phyloP scores from a whole-genome alignment of 2,888 invertebrate genomes.

The Dryomyza anilis region DNA sequence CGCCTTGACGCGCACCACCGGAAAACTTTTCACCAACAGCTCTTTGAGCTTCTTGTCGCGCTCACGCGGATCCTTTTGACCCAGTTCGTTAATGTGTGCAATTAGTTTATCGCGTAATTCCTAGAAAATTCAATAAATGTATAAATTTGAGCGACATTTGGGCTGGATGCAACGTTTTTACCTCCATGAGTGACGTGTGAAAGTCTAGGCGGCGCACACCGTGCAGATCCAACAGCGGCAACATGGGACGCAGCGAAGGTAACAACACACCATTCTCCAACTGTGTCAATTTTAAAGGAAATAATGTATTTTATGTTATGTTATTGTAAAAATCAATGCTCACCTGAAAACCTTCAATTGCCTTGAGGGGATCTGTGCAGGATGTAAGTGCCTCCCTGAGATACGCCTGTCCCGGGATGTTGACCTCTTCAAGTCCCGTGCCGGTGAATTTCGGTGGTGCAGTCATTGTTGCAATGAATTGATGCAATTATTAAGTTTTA shows the following conservation, averaged over 20 bases:
- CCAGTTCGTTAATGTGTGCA: slow-evolving; percentile 82
- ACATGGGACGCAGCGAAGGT: slow-evolving; percentile 91
- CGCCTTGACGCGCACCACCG: slow-evolving; percentile 88
- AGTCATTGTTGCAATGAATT: slow-evolving; percentile 43
- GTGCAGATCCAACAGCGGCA: slow-evolving; percentile 93
- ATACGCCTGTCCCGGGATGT: slow-evolving; percentile 84
- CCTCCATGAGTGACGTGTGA: slow-evolving; percentile 88
- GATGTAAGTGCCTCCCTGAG: slow-evolving; percentile 91
- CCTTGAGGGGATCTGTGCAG: slow-evolving; percentile 94
- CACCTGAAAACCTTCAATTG: slow-evolving; percentile 98
- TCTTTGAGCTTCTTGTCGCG: slow-evolving; percentile 86
- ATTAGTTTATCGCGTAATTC: slow-evolving; percentile 75
- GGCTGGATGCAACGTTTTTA: slow-evolving; percentile 14
- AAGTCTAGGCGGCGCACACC: slow-evolving; percentile 92
- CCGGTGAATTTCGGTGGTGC: slow-evolving; percentile 61
- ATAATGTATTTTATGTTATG: too few species aligned
- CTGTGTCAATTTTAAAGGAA: too few species aligned
- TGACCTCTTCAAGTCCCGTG: slow-evolving; percentile 80
- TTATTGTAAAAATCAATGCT: too few species aligned
- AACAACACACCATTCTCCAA: slow-evolving; percentile 89
- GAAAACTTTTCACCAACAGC: slow-evolving; percentile 88
- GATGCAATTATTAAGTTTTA: background rate
- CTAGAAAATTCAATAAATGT: slow-evolving; percentile 35
- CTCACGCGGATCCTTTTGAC: slow-evolving; percentile 60
- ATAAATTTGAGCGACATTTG: background rate